Conservation (phyloP, 2,888 invertebrate genomes). For the Charanyca ferruginea region DNA sequence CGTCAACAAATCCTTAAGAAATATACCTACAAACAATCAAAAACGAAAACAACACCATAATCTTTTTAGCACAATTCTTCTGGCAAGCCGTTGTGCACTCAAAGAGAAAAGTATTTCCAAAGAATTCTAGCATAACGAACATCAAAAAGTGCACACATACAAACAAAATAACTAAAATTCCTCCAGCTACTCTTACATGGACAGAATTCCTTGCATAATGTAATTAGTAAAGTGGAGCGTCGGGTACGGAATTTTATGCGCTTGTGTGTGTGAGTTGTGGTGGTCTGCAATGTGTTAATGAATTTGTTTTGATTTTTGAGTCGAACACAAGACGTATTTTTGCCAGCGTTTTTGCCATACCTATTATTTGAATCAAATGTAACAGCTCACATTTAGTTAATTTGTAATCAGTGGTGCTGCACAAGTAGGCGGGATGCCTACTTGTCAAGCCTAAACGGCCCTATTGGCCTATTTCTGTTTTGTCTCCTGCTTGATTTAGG, state of each 20-base stretch:
- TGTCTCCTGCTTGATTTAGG: too few relatives aligned
- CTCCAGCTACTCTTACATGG: constrained; percentile 53
- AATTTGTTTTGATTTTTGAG: not conserved
- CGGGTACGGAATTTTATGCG: constrained; percentile 21
- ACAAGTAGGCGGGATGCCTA: too few relatives aligned
- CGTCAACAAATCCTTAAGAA: too few relatives aligned
- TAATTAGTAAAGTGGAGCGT: constrained; percentile 45
- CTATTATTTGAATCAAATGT: too few relatives aligned
- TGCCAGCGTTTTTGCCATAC: too few relatives aligned
- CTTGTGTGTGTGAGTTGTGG: constrained; percentile 8
- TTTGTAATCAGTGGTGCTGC: too few relatives aligned
- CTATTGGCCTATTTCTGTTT: too few relatives aligned
- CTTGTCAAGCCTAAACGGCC: too few relatives aligned
- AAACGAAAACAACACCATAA: not conserved
- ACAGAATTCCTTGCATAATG: constrained; percentile 57
- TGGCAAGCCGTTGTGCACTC: constrained; percentile 9
- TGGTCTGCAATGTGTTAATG: constrained; percentile 14
- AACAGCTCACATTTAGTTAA: too few relatives aligned
- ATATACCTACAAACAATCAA: too few relatives aligned
- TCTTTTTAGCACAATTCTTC: constrained; percentile 8
- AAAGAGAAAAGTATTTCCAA: constrained; percentile 63
- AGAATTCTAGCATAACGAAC: constrained; percentile 59
- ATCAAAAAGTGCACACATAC: constrained; percentile 55
- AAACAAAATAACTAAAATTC: constrained; percentile 63
- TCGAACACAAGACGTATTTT: not conserved